phyloP scores from a whole-genome alignment of 2,888 invertebrate species.

The Caradrina clavipalpis region DNA sequence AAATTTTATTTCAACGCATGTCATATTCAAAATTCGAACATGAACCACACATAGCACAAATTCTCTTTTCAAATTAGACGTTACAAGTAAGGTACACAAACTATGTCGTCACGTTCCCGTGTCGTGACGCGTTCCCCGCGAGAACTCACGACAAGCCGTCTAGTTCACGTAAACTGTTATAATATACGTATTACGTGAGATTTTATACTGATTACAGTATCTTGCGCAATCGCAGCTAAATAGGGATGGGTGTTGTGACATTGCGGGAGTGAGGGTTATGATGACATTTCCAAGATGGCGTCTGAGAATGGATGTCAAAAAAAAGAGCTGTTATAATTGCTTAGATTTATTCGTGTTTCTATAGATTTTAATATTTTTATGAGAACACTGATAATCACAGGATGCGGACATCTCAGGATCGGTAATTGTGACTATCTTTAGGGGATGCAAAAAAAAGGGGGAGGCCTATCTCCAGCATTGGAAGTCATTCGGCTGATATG shows the following conservation, averaged over 20 bases:
- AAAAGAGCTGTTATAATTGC: neutral
- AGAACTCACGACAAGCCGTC: constrained; percentile 55
- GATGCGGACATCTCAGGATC: too few species aligned
- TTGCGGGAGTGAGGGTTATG: neutral
- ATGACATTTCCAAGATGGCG: constrained; percentile 24
- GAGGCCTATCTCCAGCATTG: too few species aligned
- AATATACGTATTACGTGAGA: constrained; percentile 59
- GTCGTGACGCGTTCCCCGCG: constrained; percentile 54
- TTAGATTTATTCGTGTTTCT: neutral
- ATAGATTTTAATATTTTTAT: too few species aligned
- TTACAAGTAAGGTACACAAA: constrained; percentile 22
- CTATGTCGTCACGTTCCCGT: constrained; percentile 52
- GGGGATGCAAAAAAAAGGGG: too few species aligned
- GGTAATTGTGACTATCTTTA: too few species aligned
- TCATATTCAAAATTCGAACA: constrained; percentile 28
- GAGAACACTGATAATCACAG: too few species aligned
- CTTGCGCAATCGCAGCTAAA: constrained; percentile 32
- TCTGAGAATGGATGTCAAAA: neutral
- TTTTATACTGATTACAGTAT: constrained; percentile 48
- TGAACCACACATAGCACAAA: constrained; percentile 16
- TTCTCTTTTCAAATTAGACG: constrained; percentile 47
- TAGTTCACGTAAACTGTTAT: constrained; percentile 43
- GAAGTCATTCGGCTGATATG: too few species aligned
- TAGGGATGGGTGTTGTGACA: constrained; percentile 47
- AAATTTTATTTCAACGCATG: constrained; percentile 13